phyloP scores from a whole-genome alignment of 1,140 invertebrate species.

The Aricia agestis region DNA sequence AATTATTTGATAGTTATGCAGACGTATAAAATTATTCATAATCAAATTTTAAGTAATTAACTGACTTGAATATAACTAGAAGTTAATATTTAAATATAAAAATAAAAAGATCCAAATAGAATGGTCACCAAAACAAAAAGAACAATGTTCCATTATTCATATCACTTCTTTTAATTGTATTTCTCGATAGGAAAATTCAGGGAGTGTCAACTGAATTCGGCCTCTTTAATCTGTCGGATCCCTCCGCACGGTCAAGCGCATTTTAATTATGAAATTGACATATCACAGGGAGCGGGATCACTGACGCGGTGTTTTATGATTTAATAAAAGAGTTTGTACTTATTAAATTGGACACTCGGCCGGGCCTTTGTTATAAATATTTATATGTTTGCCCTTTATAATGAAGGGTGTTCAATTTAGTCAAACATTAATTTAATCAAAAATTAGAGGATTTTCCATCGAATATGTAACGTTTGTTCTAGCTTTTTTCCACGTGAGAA shows the following conservation, averaged over 20 bases:
- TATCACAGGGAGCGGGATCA: slow-evolving; percentile 50
- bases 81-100: too few species aligned
- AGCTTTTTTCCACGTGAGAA: not conserved
- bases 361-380: slow-evolving; percentile 61
- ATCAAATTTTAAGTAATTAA: too few species aligned
- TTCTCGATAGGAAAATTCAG: slow-evolving; percentile 57
- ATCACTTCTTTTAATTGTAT: slow-evolving; percentile 59
- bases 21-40: too few species aligned
- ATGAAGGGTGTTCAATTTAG: slow-evolving; percentile 50
- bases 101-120: too few species aligned
- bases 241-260: slow-evolving; percentile 69
- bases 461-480: not conserved
- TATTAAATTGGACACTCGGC: slow-evolving; percentile 50
- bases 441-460: slow-evolving; percentile 26
- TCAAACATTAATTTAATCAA: slow-evolving; percentile 47
- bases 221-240: slow-evolving; percentile 54
- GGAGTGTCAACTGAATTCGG: slow-evolving; percentile 56
- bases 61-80: too few species aligned
- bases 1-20: too few species aligned
- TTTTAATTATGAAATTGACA: slow-evolving; percentile 76
- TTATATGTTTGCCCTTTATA: slow-evolving; percentile 67
- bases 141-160: slow-evolving; percentile 44
- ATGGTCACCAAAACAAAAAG: not conserved
- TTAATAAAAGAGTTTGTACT: slow-evolving; percentile 72
- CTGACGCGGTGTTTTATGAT: slow-evolving; percentile 53